Evolutionary conservation across 2,888 invertebrate species (phyloP), one percentile per base, ranked within the genome.

Genomic region (Sipha maydis): DNA sequence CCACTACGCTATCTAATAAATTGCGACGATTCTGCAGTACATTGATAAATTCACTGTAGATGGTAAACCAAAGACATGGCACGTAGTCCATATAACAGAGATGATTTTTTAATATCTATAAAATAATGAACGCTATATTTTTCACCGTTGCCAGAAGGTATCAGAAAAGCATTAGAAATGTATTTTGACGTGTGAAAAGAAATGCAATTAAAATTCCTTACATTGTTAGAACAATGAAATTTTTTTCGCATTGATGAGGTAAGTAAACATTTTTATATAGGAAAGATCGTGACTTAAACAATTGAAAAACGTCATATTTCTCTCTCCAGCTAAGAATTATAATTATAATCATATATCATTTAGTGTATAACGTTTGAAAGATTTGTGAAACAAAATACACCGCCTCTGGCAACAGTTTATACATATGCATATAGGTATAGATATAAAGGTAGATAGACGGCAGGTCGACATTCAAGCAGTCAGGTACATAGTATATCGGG

Each of bases 331-430:
- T 25, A 82, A 31, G 82, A 73, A 73, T 75, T 61, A 77, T 69
- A 85, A 85, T 85, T 85, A 78, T 78, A 85, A 85, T 84, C 28
- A 75, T 83, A 77, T 67, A 84, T 84, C 84, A 67, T 76, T 83
- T 31, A 21, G 11, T 69, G 11, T 69, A 28, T 5, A 38, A 41
- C 76, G 76, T 84, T 48, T 69, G 67, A 48, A 76, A 85, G 85
- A 85, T 31, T 85, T 69, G 67, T 69, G 21, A 61, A 84, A 83
- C 83, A 25, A 61, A 84, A 84, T 38, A 75, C 38, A 84, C 11
- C 21, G 56, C 84, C 41, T 21, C 56, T 34, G 75, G 75, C 84
- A 9, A 75, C 84, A 9, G 84, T 84, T 83, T 54, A 38, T 48
- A 71, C 34, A 34, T 25, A 75, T 14, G 17, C 31, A 21, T 48